Evolutionary conservation across 1,140 invertebrate genomes (phyloP), one percentile per base, ranked within the genome.

Genomic region (Acromyrmex charruanus): DNA sequence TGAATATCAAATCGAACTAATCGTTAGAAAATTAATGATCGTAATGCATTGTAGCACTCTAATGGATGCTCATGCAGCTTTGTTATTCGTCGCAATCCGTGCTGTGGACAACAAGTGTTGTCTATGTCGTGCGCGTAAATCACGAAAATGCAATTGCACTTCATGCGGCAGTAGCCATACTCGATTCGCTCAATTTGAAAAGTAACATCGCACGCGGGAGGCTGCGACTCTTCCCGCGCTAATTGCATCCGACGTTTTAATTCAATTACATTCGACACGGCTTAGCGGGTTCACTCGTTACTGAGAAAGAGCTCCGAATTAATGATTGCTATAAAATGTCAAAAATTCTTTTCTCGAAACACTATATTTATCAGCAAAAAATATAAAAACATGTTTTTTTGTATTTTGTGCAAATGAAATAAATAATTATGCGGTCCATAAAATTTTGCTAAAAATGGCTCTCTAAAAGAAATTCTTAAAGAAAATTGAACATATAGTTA

Each of bases 241-340:
- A 86, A 89, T 88, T 89, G 75, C 74, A 69, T 35, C 16, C 66
- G 66, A 85, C 59, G 61, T 58, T 89, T 89, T 86, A 86, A 89
- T 88, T 89, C 87, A 87, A 85, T 89, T 85, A 77, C 28, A 79
- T 39, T 77, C 51, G 39, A 44, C 28, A 49, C 28, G 58, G 59
- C 72, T 51, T 65, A 74, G 81, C 58, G 72, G 59, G 44, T 55
- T 66, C 66, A n/a, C 71, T 79, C 88, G 71, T 39, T 89, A 77
- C 39, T 7, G 31, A 18, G 12, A 58, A 59, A 71, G 35, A 31
- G 71, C 6, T 39, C 2, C 63, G 16, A 21, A 49, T 18, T 55
- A n/a, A 18, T 16, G 53, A 28, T 71, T 28, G 14, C 31, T 5
- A 35, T 35, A 6, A 28, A 12, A 14, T 4, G 10, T 6, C 10